Conservation (phyloP, 2,113 vertebrate species). For the Saimiri boliviensis region DNA sequence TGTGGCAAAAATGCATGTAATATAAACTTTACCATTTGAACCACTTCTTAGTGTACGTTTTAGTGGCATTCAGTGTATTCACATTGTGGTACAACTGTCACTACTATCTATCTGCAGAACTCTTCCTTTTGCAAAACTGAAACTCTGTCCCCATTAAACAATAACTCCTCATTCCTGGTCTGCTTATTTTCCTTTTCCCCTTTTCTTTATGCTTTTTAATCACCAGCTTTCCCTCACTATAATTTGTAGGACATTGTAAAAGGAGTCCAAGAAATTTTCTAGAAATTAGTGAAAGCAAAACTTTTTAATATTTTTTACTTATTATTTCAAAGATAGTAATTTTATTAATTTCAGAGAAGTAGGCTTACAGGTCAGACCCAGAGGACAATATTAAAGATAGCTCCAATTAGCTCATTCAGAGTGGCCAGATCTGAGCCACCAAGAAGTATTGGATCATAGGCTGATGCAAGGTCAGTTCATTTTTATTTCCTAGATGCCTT, state of each 20-base stretch:
- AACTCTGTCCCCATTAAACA: neutral
- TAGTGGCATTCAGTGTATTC: neutral
- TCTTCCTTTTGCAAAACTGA: neutral
- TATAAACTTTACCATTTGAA: neutral
- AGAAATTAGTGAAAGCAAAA: neutral
- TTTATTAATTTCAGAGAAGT: too few species aligned
- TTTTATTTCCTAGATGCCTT: neutral
- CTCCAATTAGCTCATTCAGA: neutral
- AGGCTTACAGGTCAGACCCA: neutral
- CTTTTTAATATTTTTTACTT: too few species aligned
- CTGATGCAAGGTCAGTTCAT: neutral
- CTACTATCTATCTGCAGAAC: neutral
- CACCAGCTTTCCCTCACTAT: neutral
- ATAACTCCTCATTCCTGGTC: fast-evolving
- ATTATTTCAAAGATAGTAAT: too few species aligned
- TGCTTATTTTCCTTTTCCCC: neutral
- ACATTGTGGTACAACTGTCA: fast-evolving
- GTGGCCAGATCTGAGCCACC: neutral
- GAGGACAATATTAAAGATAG: neutral
- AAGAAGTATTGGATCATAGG: fast-evolving
- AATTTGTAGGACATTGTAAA: neutral
- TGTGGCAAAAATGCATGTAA: neutral
- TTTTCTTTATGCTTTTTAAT: neutral
- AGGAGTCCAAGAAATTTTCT: neutral
- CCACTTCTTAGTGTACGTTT: neutral